These are phyloP conservation scores for Euthynnus affinis DNA, from an alignment of 2,797 vertebrate species.

Conservation along the genomic window DNA sequence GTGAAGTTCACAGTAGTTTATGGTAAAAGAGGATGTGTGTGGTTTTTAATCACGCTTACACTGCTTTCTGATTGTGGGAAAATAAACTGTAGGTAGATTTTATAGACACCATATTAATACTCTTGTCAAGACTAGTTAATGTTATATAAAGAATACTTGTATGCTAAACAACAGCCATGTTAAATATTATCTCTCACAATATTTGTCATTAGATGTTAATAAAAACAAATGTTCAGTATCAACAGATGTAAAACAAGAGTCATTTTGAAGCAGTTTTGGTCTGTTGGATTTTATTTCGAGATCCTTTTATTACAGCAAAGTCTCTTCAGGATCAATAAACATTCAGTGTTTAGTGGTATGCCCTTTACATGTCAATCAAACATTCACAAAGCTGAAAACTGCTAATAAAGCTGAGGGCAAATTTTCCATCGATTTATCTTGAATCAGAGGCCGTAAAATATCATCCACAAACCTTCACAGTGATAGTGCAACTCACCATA, in stretches of 20 bases:
- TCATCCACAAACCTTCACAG: conserved; percentile 52
- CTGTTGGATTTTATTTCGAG: conserved; percentile 67
- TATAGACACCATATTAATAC: too few relatives aligned
- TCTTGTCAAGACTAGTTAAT: neutral
- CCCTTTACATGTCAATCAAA: conserved; percentile 38
- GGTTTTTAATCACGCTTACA: too few relatives aligned
- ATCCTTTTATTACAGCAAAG: conserved; percentile 33
- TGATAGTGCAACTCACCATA: conserved; percentile 72
- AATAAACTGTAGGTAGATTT: neutral
- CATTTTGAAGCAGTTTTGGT: conserved; percentile 27
- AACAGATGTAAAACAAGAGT: neutral
- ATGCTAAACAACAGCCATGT: neutral
- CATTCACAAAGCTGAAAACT: conserved; percentile 54
- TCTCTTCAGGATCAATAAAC: conserved; percentile 46
- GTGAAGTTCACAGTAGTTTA: neutral
- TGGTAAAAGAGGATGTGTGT: neutral
- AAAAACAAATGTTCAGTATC: neutral
- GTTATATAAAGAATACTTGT: neutral
- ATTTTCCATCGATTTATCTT: conserved; percentile 11
- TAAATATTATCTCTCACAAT: neutral
- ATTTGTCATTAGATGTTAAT: neutral
- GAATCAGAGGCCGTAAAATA: conserved; percentile 40
- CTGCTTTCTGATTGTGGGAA: neutral
- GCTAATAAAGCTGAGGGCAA: conserved; percentile 17
- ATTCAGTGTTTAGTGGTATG: conserved; percentile 38